phyloP scores from a whole-genome alignment of 1,140 invertebrate genomes.

The Sitophilus oryzae region DNA sequence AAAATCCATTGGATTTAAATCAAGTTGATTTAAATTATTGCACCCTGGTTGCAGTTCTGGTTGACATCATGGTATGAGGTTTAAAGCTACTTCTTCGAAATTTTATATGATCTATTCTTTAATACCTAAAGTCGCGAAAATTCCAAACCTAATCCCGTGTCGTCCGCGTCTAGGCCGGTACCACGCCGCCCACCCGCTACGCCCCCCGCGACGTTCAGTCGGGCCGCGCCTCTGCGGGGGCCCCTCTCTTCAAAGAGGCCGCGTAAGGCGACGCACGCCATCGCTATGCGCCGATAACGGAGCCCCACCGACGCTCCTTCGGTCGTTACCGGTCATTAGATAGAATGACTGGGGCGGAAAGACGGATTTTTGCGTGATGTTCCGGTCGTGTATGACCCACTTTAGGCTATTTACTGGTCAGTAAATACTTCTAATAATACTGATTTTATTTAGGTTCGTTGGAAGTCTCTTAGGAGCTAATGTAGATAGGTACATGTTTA shows the following conservation, averaged over 20 bases:
- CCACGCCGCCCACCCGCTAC: neutral
- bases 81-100: no score
- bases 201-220: neutral
- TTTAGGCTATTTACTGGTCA: constrained; percentile 8
- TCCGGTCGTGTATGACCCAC: constrained; percentile 16
- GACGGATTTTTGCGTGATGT: constrained; percentile 7
- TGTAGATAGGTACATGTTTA: no score
- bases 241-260: constrained; percentile 11
- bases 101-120: no score
- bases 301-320: no score
- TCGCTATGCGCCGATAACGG: constrained; percentile 7
- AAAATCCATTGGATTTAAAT: no score
- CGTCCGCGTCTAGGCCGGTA: neutral
- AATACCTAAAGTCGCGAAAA: neutral
- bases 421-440: neutral
- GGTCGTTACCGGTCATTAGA: constrained; percentile 18
- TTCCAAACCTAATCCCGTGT: neutral
- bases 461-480: no score
- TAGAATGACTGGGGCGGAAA: constrained; percentile 15
- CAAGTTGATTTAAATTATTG: no score
- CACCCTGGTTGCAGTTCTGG: no score
- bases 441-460: no score
- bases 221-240: constrained; percentile 12
- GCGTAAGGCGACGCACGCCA: constrained; percentile 10
- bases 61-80: no score